These are phyloP conservation scores for Noctua pronuba DNA, from an alignment of 2,888 invertebrate genomes.

Conservation along the genomic window DNA sequence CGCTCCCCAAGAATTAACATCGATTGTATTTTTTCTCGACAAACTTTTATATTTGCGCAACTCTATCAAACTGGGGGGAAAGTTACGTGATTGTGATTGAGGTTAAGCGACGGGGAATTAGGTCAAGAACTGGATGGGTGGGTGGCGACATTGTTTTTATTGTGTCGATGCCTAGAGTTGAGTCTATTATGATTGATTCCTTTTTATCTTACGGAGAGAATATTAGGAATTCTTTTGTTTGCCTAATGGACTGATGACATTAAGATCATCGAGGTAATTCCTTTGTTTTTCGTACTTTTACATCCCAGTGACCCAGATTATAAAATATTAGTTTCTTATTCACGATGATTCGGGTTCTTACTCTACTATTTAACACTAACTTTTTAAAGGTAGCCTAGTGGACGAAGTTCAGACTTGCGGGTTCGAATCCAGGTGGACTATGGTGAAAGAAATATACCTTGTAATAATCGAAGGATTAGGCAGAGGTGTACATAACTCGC, in stretches of 20 bases:
- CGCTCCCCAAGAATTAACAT: slow-evolving; percentile 53
- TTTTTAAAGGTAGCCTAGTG: neutral
- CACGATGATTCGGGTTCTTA: neutral
- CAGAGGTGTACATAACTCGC: neutral
- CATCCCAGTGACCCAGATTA: slow-evolving; percentile 18
- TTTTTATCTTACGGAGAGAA: slow-evolving; percentile 25
- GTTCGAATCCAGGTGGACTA: neutral
- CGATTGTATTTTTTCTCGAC: slow-evolving; percentile 57
- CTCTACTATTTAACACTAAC: neutral
- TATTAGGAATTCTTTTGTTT: slow-evolving; percentile 20
- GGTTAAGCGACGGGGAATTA: slow-evolving; percentile 49
- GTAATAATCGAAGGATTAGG: neutral
- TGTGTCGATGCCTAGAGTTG: neutral
- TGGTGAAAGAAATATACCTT: neutral
- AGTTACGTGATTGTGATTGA: slow-evolving; percentile 26
- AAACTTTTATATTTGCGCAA: slow-evolving; percentile 50
- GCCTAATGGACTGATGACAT: neutral
- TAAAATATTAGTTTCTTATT: neutral
- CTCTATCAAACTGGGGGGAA: slow-evolving; percentile 23
- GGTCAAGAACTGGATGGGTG: slow-evolving; percentile 58
- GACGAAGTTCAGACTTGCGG: neutral
- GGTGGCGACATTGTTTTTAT: slow-evolving; percentile 28
- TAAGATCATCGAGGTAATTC: neutral
- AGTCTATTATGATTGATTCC: slow-evolving; percentile 36
- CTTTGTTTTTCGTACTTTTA: neutral